Conservation (phyloP, 1,140 invertebrate genomes). For the Galleria mellonella region DNA sequence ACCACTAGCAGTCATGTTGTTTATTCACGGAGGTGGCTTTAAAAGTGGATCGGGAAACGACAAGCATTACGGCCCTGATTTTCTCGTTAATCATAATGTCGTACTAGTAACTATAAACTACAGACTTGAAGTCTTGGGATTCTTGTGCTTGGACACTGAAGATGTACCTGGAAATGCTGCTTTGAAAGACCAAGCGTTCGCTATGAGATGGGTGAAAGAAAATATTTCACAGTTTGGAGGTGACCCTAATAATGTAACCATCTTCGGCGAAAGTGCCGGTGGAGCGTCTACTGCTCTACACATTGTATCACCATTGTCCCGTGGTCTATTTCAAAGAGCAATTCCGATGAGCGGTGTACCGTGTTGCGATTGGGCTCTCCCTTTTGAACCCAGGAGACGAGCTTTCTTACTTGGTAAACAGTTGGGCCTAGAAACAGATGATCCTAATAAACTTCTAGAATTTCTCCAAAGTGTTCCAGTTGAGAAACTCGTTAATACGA, state of each 20-base stretch:
- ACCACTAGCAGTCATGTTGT: constrained; percentile 65
- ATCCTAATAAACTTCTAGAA: constrained; percentile 33
- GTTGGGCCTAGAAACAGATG: constrained; percentile 28
- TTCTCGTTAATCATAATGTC: constrained; percentile 77
- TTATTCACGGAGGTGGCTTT: constrained; percentile 71
- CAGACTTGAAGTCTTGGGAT: constrained; percentile 77
- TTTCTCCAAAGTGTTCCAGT: constrained; percentile 51
- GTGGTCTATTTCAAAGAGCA: constrained; percentile 36
- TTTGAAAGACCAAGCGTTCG: constrained; percentile 52
- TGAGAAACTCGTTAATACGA: constrained; percentile 31
- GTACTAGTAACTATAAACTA: constrained; percentile 83
- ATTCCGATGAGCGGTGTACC: constrained; percentile 42
- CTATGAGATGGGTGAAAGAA: constrained; percentile 40
- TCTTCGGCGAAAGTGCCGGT: constrained; percentile 85
- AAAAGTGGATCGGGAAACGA: constrained; percentile 36
- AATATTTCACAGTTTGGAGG: constrained; percentile 80
- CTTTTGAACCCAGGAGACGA: constrained; percentile 24
- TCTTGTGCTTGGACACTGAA: constrained; percentile 66
- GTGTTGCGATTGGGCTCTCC: constrained; percentile 25
- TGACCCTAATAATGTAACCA: constrained; percentile 81
- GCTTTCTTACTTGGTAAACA: constrained; percentile 30
- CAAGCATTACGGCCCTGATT: constrained; percentile 75
- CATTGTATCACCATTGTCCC: constrained; percentile 58
- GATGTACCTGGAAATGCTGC: constrained; percentile 59
- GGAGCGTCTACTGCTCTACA: constrained; percentile 53